These are phyloP conservation scores for Samia ricini DNA, from an alignment of 1,140 invertebrate species.

Conservation along the genomic window DNA sequence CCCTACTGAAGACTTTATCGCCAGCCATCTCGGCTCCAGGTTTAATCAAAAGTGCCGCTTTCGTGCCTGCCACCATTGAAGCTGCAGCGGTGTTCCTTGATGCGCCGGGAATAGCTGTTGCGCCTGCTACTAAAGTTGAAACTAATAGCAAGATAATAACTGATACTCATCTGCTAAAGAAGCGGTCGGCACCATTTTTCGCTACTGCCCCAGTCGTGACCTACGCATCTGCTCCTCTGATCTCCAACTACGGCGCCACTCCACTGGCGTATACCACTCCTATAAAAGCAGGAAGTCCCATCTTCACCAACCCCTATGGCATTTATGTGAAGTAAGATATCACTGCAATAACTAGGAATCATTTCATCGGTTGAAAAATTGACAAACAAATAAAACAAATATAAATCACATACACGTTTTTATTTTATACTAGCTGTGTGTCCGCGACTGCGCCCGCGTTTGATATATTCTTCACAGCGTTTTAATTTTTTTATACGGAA, in stretches of 20 bases:
- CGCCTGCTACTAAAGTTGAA: constrained; percentile 67
- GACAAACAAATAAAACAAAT: constrained; percentile 23
- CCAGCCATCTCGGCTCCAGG: constrained; percentile 30
- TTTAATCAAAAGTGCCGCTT: constrained; percentile 28
- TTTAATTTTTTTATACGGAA: too few relatives aligned
- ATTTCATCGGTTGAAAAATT: constrained; percentile 43
- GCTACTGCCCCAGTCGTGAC: constrained; percentile 34
- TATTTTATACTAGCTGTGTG: too few relatives aligned
- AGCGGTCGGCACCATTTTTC: constrained; percentile 49
- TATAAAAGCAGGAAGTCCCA: constrained; percentile 39
- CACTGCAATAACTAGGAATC: constrained; percentile 39
- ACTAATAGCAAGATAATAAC: constrained; percentile 44
- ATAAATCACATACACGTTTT: too few relatives aligned
- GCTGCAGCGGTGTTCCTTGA: constrained; percentile 49
- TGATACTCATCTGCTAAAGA: constrained; percentile 53
- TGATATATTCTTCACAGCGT: too few relatives aligned
- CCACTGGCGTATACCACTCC: constrained; percentile 43
- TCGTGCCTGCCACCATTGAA: constrained; percentile 34
- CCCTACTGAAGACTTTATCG: constrained; percentile 22
- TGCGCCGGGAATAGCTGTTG: constrained; percentile 71
- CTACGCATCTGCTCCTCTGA: constrained; percentile 40
- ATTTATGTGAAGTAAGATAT: constrained; percentile 48
- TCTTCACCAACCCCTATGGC: constrained; percentile 42
- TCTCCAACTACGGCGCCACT: constrained; percentile 31
- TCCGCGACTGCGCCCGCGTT: too few relatives aligned